These are phyloP conservation scores for Pelochelys cantorii DNA, from an alignment of 2,797 vertebrate species.

Conservation along the genomic window DNA sequence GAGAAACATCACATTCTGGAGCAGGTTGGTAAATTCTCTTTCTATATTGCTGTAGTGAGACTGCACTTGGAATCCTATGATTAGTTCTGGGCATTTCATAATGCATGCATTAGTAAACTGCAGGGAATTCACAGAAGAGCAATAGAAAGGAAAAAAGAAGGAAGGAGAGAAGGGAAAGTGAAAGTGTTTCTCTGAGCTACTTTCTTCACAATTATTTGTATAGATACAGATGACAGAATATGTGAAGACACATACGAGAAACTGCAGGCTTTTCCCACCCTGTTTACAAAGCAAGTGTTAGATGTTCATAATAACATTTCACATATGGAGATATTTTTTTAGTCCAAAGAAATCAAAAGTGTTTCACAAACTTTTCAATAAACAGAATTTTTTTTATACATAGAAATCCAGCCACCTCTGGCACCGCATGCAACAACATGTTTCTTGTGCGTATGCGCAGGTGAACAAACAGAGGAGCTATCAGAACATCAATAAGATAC, in stretches of 20 bases:
- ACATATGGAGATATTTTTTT: not conserved
- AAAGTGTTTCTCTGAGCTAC: not conserved
- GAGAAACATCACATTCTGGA: slow-evolving; percentile 29
- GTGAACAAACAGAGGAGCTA: not conserved
- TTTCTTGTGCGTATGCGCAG: not conserved
- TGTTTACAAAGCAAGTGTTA: not conserved
- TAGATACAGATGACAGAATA: not conserved
- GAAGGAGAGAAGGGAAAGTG: not conserved
- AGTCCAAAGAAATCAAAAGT: not conserved
- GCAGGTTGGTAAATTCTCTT: not conserved
- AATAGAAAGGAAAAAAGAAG: slow-evolving; percentile 20
- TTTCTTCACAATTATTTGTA: not conserved
- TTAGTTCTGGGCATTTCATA: slow-evolving; percentile 39
- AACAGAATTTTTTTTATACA: not conserved
- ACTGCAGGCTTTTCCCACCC: not conserved
- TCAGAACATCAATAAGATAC: slow-evolving; percentile 27
- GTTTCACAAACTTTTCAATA: not conserved
- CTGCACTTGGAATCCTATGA: slow-evolving; percentile 11
- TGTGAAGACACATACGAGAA: slow-evolving; percentile 2
- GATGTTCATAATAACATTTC: not conserved
- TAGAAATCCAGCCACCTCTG: slow-evolving; percentile 31
- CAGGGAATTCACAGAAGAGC: slow-evolving; percentile 4
- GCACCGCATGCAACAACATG: not conserved
- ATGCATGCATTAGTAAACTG: not conserved
- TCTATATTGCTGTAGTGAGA: not conserved